Percentiles rank a stretch among this genome's conserved stretches.
Conservation (phyloP, 2,888 invertebrate genomes). For the Sycophila texana region DNA sequence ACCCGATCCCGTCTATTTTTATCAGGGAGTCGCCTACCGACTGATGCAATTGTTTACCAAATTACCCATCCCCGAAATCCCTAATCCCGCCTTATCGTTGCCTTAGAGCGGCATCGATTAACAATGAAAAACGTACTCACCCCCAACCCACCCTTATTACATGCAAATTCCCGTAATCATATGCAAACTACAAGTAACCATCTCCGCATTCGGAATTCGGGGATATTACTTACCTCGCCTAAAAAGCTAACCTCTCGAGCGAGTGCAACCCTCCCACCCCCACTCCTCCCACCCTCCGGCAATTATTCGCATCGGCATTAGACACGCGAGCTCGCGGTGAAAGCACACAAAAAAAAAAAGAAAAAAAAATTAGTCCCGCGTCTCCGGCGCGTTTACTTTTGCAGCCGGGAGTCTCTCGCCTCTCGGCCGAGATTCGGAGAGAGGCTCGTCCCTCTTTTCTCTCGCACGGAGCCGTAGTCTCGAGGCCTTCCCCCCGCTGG, state of each 20-base stretch:
- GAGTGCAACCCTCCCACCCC: not conserved
- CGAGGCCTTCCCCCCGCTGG: constrained; percentile 4
- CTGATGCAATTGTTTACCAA: too few species aligned
- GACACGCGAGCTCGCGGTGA: not conserved
- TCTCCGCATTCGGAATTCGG: not conserved
- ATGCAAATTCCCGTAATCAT: too few species aligned
- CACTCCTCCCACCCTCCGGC: not conserved
- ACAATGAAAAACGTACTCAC: too few species aligned
- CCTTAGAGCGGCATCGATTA: too few species aligned
- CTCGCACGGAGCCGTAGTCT: constrained; percentile 1
- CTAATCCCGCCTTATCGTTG: too few species aligned
- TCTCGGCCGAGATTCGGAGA: not conserved
- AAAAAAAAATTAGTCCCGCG: not conserved
- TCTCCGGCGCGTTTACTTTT: not conserved
- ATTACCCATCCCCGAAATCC: too few species aligned
- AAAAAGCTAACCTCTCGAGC: not conserved
- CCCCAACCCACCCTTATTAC: too few species aligned
- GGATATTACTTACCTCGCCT: not conserved
- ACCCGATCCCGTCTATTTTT: too few species aligned
- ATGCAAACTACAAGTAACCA: too few species aligned
- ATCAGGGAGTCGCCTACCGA: too few species aligned
- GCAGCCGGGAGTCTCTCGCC: not conserved
- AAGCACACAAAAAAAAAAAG: too few species aligned
- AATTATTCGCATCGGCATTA: not conserved
- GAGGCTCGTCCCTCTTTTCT: not conserved